Evolutionary conservation across 2,113 vertebrate species (phyloP).

Genomic region (Centropus bengalensis): DNA sequence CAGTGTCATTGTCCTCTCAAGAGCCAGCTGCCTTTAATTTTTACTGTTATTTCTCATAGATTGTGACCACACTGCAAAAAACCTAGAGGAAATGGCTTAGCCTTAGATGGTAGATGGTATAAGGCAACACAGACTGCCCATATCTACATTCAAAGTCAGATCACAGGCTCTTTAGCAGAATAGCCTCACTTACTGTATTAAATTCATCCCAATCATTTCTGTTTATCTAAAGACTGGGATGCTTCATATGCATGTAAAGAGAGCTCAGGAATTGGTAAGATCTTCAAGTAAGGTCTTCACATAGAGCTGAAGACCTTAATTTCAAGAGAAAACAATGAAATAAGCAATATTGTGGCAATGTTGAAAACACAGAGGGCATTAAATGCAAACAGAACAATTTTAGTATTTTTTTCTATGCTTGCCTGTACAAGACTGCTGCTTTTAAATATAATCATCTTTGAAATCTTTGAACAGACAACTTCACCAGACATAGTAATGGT

Average conservation of each 20-base stretch:
- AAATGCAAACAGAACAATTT: background rate
- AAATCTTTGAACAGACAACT: background rate
- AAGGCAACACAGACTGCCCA: background rate
- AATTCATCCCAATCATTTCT: background rate
- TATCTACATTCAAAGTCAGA: background rate
- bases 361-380: background rate
- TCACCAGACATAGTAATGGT: background rate
- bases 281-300: background rate
- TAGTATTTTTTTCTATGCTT: background rate
- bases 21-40: background rate
- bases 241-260: background rate
- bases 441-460: constrained; percentile 23
- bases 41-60: background rate
- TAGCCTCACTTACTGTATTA: background rate
- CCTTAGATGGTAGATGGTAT: background rate
- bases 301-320: background rate
- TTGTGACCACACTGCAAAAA: background rate
- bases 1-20: background rate
- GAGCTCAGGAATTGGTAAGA: background rate
- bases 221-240: background rate
- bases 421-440: constrained; percentile 1
- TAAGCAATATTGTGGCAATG: background rate
- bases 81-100: background rate
- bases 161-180: background rate
- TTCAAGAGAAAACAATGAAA: constrained; percentile 12